Conservation (phyloP, 2,113 vertebrate species). For the Phaethon lepturus region DNA sequence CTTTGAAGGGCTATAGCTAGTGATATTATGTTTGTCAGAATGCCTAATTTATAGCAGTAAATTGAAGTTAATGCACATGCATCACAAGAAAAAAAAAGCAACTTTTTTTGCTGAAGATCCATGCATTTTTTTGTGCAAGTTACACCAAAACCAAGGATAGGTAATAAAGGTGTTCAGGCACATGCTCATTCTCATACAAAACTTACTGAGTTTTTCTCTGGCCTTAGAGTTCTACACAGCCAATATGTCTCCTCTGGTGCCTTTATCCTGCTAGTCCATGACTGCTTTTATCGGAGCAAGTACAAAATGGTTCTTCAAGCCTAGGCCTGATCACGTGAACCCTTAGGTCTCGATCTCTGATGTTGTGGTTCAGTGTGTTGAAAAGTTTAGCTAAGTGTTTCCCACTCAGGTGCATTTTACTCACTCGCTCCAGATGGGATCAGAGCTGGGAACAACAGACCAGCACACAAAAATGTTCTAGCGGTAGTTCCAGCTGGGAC, state of each 20-base stretch:
- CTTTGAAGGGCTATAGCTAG: not conserved
- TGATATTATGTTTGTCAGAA: not conserved
- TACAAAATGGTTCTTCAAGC: not conserved
- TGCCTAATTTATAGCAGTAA: not conserved
- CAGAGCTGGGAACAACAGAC: not conserved
- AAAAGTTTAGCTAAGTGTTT: not conserved
- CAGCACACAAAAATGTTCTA: not conserved
- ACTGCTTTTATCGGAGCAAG: not conserved
- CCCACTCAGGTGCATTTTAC: slow-evolving; percentile 5
- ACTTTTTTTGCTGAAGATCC: not conserved
- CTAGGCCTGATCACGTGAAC: not conserved
- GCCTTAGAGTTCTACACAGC: not conserved
- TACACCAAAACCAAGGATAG: not conserved
- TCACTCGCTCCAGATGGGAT: not conserved
- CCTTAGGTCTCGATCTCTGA: not conserved
- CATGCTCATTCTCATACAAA: not conserved
- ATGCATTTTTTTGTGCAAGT: not conserved
- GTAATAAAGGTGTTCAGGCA: not conserved
- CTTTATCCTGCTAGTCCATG: not conserved
- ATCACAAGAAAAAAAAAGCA: not conserved
- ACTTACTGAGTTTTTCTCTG: not conserved
- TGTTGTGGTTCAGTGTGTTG: not conserved
- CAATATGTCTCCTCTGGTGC: not conserved
- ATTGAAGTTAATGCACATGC: not conserved
- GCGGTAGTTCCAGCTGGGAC: not conserved